These are phyloP conservation scores for Ichneumoninae sp. DNA, from an alignment of 2,888 invertebrate species.

Conservation along the genomic window DNA sequence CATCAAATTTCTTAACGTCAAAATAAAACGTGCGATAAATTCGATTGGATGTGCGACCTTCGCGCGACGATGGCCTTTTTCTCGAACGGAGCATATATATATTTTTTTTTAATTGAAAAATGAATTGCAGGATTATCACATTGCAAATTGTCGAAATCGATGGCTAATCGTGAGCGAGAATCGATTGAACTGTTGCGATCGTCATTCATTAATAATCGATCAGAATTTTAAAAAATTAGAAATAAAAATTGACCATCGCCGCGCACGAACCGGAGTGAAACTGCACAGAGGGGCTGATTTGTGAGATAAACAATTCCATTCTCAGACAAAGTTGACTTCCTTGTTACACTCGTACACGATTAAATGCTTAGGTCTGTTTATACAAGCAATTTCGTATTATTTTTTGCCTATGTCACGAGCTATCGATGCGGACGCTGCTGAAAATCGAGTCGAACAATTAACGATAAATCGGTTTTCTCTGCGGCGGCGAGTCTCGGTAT, in stretches of 20 bases:
- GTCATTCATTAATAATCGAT: background rate
- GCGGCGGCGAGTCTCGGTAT: slow-evolving; percentile 15
- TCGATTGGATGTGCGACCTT: slow-evolving; percentile 17
- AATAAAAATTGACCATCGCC: background rate
- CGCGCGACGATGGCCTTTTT: slow-evolving; percentile 23
- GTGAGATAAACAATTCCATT: slow-evolving; percentile 54
- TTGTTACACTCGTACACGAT: slow-evolving; percentile 32
- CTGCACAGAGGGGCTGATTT: background rate
- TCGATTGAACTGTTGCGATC: background rate
- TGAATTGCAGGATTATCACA: background rate
- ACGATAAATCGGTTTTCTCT: slow-evolving; percentile 31
- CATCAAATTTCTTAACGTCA: slow-evolving; percentile 7
- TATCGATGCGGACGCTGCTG: slow-evolving; percentile 5
- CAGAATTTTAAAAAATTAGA: background rate
- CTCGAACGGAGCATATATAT: background rate
- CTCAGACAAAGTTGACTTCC: slow-evolving; percentile 47
- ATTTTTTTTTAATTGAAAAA: background rate
- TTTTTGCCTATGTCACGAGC: slow-evolving; percentile 1
- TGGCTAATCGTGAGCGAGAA: background rate
- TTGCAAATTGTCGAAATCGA: background rate
- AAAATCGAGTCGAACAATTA: slow-evolving; percentile 1
- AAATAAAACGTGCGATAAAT: slow-evolving; percentile 29
- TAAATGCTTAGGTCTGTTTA: slow-evolving; percentile 49
- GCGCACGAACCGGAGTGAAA: slow-evolving; percentile 2
- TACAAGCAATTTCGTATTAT: slow-evolving; percentile 46